Percentiles rank a stretch among this genome's conserved stretches.
These are phyloP conservation scores for Euthynnus affinis DNA, from an alignment of 2,797 vertebrate genomes.

Conservation along the genomic window DNA sequence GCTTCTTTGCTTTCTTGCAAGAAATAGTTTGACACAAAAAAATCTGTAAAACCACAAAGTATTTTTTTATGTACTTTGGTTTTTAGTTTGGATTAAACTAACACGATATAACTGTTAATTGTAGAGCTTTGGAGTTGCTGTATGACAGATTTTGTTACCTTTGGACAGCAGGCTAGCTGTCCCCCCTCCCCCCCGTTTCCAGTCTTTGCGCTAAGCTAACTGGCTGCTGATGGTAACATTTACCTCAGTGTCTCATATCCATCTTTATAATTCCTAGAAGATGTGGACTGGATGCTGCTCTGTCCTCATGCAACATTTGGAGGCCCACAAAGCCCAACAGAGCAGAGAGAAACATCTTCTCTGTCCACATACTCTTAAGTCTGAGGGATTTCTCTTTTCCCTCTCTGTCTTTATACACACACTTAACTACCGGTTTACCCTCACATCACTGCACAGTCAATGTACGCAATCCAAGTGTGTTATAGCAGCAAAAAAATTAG, in stretches of 20 bases:
- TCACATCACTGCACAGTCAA: conserved; percentile 7
- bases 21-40: no score
- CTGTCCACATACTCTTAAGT: conserved; percentile 13
- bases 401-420: conserved; percentile 5
- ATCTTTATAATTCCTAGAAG: conserved; percentile 25
- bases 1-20: background rate
- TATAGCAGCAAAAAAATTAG: background rate
- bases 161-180: background rate
- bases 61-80: background rate
- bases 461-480: background rate
- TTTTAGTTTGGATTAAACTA: no score
- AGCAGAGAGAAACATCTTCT: conserved; percentile 37
- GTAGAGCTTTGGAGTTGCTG: no score
- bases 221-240: background rate
- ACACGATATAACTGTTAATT: no score
- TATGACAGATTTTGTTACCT: no score
- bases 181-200: background rate
- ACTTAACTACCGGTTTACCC: background rate
- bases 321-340: conserved; percentile 31
- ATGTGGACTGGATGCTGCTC: conserved; percentile 42
- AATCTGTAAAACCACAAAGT: background rate
- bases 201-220: background rate
- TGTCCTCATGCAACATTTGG: conserved; percentile 38
- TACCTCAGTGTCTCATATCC: background rate
- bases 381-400: conserved; percentile 24